A percentile compares a stretch with the other conserved stretches of the same genome.
Conservation (phyloP, 1,140 invertebrate species). For the Drosophila mayri region DNA sequence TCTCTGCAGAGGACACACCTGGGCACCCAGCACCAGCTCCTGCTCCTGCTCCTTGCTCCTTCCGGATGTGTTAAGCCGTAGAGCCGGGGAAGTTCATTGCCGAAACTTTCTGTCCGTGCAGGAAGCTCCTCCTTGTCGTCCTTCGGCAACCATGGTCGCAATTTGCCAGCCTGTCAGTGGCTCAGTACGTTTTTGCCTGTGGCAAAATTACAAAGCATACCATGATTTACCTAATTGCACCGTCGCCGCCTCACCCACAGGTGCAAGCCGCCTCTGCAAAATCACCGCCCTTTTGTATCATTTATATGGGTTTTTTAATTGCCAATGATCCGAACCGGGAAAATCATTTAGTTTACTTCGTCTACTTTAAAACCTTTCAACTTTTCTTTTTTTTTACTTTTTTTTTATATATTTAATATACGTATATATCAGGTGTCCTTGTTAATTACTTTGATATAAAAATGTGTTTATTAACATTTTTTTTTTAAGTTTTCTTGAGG, state of each 20-base stretch:
- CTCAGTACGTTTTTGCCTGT: slow-evolving; percentile 52
- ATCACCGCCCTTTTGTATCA: slow-evolving; percentile 12
- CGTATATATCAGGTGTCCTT: no score
- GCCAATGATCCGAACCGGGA: neutral
- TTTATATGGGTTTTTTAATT: slow-evolving; percentile 10
- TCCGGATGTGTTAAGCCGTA: slow-evolving; percentile 66
- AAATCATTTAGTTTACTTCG: no score
- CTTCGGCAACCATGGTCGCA: slow-evolving; percentile 46
- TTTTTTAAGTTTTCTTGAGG: no score
- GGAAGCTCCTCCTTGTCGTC: slow-evolving; percentile 38
- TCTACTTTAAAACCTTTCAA: neutral
- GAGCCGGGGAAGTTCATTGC: slow-evolving; percentile 72
- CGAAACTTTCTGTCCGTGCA: slow-evolving; percentile 65
- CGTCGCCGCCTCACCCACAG: neutral
- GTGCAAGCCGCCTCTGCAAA: neutral
- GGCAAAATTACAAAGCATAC: slow-evolving; percentile 68
- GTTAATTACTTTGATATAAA: no score
- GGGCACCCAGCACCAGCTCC: neutral
- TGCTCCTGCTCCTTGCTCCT: neutral
- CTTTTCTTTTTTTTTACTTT: neutral
- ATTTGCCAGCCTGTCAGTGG: slow-evolving; percentile 49
- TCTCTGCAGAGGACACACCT: slow-evolving; percentile 16
- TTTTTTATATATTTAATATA: no score
- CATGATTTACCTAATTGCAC: slow-evolving; percentile 77
- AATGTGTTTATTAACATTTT: no score